phyloP scores from a whole-genome alignment of 2,113 vertebrate species.

The Marmota flaviventris region DNA sequence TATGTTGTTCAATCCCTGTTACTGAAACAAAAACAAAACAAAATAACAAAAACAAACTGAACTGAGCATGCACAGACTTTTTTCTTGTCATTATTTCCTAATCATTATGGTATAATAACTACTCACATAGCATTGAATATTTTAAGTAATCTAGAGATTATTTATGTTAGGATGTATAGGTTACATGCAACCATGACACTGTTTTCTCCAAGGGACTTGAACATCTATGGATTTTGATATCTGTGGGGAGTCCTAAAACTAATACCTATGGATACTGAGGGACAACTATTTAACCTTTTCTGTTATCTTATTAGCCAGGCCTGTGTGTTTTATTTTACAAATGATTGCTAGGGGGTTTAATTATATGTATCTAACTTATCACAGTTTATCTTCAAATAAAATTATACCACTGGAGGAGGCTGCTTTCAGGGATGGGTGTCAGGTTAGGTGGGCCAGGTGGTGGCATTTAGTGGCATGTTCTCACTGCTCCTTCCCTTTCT shows the following conservation, averaged over 20 bases:
- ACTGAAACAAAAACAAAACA: too few species aligned
- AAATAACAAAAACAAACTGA: too few species aligned
- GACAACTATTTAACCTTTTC: neutral
- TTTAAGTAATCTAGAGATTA: neutral
- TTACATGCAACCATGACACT: neutral
- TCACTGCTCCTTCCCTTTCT: too few species aligned
- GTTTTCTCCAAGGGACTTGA: neutral
- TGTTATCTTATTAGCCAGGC: neutral
- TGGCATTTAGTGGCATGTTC: too few species aligned
- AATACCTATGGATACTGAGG: neutral
- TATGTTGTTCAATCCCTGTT: too few species aligned
- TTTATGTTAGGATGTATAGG: neutral
- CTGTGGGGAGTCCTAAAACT: neutral
- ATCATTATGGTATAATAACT: neutral
- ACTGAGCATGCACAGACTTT: neutral
- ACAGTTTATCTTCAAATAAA: slow-evolving; percentile 49
- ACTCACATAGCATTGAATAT: neutral
- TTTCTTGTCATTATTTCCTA: neutral
- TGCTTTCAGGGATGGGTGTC: too few species aligned
- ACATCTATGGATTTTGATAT: neutral
- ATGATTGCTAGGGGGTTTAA: neutral
- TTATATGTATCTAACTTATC: neutral
- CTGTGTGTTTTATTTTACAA: slow-evolving; percentile 30
- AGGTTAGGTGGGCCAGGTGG: too few species aligned
- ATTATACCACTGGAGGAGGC: neutral